Evolutionary conservation across 2,113 vertebrate genomes (phyloP), one percentile per base, ranked within the genome.

Genomic region (Herpailurus yagouaroundi): DNA sequence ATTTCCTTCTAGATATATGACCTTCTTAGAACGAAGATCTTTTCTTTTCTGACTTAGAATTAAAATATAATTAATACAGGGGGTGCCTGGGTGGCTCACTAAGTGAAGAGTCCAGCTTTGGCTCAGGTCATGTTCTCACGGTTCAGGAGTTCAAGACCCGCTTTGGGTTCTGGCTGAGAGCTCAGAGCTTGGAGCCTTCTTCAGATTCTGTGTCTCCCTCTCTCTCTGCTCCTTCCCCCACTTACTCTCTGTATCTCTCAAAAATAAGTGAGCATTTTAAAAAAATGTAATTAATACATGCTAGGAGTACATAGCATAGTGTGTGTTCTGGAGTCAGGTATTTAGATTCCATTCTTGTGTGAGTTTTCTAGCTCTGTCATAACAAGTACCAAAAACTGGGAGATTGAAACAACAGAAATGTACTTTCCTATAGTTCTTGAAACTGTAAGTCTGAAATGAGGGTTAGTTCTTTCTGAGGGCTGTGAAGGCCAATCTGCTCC

Each of bases 251-350:
- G 21, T 60, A 7, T 23, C 7, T 60, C 21, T 60, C 57, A 60
- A 23, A 60, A 60, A 60, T 60, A 60, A 60, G 8, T 23, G 23
- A 57, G 21, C 21, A 23, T 60, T 57, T 50, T 4, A 8, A 60
- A 60, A 19, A 23, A 60, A 68, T 45, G 1, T 14, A 50, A 50
- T 66, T 84, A 36, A 11, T 82, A 38, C 41, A 16, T 45, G 18
- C 21, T 64, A 50, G 18, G 18, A 88, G 88, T 55, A n/a, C 16
- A 18, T 27, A 91, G 18, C 8, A 57, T 7, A 36, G 16, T 79
- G 5, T 3, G 16, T 11, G 64, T 57, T 63, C 15, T 16, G 3
- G 11, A 57, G 41, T 0, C 18, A 18, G 41, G 36, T 68, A 10
- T 52, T 77, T 55, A 27, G 23, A 82, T 73, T 66, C 25, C n/a